phyloP scores from a whole-genome alignment of 2,797 vertebrate species.

The Tapera naevia region DNA sequence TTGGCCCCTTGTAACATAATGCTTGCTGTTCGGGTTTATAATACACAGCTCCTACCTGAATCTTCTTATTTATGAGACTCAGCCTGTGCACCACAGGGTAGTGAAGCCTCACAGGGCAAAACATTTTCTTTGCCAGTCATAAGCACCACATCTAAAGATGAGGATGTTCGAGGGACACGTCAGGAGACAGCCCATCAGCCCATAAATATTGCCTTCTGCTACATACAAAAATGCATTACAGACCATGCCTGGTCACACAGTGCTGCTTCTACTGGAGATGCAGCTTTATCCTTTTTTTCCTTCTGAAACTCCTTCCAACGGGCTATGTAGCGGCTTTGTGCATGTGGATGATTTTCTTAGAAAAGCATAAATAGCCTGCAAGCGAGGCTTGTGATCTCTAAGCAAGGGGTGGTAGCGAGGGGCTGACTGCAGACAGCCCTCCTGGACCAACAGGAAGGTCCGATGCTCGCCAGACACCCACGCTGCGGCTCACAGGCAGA shows the following conservation, averaged over 20 bases:
- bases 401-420: not conserved
- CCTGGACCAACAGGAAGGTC: not conserved
- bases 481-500: not conserved
- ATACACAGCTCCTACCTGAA: not conserved
- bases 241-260: not conserved
- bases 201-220: not conserved
- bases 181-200: not conserved
- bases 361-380: not conserved
- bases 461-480: slow-evolving; percentile 9
- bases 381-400: not conserved
- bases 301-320: not conserved
- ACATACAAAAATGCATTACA: fast-evolving
- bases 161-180: not conserved
- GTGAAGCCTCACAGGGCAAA: not conserved
- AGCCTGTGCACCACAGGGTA: not conserved
- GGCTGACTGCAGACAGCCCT: not conserved
- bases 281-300: not conserved
- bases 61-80: not conserved
- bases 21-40: not conserved
- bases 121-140: not conserved
- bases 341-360: not conserved
- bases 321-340: not conserved
- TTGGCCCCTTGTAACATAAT: not conserved
- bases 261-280: not conserved
- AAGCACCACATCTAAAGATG: not conserved